Evolutionary conservation across 2,113 vertebrate genomes (phyloP), one percentile per base, ranked within the genome.

Genomic region (Danionella cerebrum): DNA sequence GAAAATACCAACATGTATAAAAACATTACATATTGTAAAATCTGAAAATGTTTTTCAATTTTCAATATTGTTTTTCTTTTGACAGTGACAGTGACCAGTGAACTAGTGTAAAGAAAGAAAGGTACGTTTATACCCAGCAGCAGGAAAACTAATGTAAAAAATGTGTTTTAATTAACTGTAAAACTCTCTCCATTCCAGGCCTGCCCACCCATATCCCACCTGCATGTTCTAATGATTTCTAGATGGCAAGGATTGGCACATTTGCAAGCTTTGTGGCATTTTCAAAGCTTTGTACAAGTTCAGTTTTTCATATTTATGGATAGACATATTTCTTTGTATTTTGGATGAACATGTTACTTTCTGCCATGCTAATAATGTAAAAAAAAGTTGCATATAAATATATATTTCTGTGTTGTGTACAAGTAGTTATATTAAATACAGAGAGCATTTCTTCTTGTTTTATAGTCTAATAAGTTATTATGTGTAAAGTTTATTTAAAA

Each of bases 91-190:
- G 2, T 8, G 2, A 21, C 14, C 2, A 2, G 0, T 12, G 79
- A 82, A 52, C 19, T 84, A 38, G 29, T 18, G 27, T 22, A 3
- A 12, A 8, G 24, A 39, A 2, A 60, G 1, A 58, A 31, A 2
- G 73, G 85, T 87, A 36, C 69, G 80, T 76, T 74, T 50, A 29
- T 21, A 45, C 24, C 47, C 9, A 29, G 5, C 9, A 31, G n/a
- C 1, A 58, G 22, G 9, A 27, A 35, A n/a, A n/a, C n/a, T n/a
- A n/a, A n/a, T n/a, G n/a, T n/a, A n/a, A n/a, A n/a, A 52, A 33
- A 33, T 12, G 10, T 14, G 14, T 33, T 33, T 1, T 4, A 14
- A 4, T n/a, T 39, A 39, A 36, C 39, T n/a, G 38, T 13, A 5
- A 6, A 22, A 35, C 10, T 57, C 53, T 39, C 12, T 39, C 35